phyloP scores from a whole-genome alignment of 2,797 vertebrate genomes.

The Phoebastria nigripes region DNA sequence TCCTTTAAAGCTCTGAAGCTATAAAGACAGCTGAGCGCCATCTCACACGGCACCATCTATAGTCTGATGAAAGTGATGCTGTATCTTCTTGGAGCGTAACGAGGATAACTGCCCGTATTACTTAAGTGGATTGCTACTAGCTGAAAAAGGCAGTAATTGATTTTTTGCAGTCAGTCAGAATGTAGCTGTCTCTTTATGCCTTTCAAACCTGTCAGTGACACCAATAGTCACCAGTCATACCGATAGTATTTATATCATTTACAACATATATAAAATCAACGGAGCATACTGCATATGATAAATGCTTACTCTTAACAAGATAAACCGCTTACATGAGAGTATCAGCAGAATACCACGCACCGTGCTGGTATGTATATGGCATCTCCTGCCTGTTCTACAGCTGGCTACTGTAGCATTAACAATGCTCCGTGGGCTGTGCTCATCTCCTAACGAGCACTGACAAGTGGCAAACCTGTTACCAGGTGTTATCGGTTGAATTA shows the following conservation, averaged over 20 bases:
- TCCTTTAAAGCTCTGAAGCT: background rate
- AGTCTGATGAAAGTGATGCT: background rate
- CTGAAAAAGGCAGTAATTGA: background rate
- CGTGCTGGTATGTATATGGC: background rate
- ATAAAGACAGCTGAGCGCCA: background rate
- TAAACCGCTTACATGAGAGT: background rate
- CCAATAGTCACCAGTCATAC: background rate
- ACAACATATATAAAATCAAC: background rate
- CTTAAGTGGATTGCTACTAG: background rate
- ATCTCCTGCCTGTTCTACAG: background rate
- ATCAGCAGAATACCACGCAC: background rate
- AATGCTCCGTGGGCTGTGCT: background rate
- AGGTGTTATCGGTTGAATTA: background rate
- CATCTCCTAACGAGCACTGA: background rate
- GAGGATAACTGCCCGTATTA: background rate
- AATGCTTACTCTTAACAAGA: background rate
- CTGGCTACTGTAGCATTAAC: background rate
- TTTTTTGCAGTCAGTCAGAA: background rate
- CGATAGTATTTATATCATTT: background rate
- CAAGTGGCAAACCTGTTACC: background rate
- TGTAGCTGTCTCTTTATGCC: background rate
- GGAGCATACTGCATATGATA: background rate
- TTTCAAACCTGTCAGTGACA: background rate
- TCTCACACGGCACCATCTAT: accelerated
- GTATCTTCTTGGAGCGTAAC: background rate